Evolutionary conservation across 2,888 invertebrate species (phyloP).

Genomic region (Dione vanillae): DNA sequence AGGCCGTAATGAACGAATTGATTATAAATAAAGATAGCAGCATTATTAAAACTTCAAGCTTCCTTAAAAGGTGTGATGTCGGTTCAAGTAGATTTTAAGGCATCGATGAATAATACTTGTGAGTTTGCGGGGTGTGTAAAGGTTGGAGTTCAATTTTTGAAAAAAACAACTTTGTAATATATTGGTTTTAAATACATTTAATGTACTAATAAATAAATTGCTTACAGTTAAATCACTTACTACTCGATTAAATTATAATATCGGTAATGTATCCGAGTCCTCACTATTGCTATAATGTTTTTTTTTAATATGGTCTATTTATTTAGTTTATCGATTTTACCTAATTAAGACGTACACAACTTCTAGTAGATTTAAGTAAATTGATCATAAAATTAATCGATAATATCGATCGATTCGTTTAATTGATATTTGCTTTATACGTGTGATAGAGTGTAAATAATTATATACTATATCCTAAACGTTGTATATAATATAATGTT

Average conservation of each 20-base stretch:
- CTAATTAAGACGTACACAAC: too few relatives aligned
- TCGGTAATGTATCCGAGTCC: too few relatives aligned
- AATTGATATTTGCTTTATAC: constrained; percentile 4
- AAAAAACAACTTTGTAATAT: not conserved
- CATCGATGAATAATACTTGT: constrained; percentile 36
- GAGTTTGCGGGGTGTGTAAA: constrained; percentile 22
- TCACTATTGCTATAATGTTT: too few relatives aligned
- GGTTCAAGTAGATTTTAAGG: constrained; percentile 48
- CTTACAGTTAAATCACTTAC: too few relatives aligned
- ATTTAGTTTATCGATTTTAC: too few relatives aligned
- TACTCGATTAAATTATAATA: too few relatives aligned
- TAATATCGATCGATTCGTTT: not conserved
- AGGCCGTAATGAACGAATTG: constrained; percentile 52
- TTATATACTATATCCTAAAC: too few relatives aligned
- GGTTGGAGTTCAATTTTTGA: not conserved
- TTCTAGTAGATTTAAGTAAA: not conserved
- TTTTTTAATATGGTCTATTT: too few relatives aligned
- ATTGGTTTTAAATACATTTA: too few relatives aligned
- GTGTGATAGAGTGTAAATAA: not conserved
- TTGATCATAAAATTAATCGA: not conserved
- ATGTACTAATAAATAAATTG: too few relatives aligned
- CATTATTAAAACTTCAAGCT: constrained; percentile 40
- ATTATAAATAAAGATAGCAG: constrained; percentile 39
- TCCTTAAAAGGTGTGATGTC: constrained; percentile 48
- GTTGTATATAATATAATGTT: not conserved